Base-by-base conservation (phyloP, 64 coral and sea anemone species). In the Acropora yongei region DNA sequence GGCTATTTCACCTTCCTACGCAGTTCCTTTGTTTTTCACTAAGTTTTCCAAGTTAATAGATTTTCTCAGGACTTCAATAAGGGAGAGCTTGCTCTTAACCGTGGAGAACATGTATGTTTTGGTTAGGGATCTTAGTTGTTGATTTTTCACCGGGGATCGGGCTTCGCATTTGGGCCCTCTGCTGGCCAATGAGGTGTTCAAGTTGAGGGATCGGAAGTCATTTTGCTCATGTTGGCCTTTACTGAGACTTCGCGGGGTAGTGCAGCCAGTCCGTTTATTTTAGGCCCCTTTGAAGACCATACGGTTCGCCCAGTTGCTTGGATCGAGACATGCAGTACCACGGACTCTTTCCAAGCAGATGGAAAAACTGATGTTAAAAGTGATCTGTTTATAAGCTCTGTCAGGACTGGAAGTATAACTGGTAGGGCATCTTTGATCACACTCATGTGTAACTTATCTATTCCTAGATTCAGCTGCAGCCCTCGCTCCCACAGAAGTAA, bases 141-240 rank as follows among this genome's bases (percentile, higher is more conserved):
- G 92, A 88, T 75, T 90, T 93, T 93, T 47, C 73, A 88, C 92
- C 17, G 77, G 92, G 68, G 75, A 88, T 72, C 75, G 91, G 6
- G 75, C 84, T 44, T 41, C 75, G 10, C 84, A 93, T 88, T 79
- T 93, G 10, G 91, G 91, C 75, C 91, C 84, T 8, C 75, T 93
- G 67, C 44, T 48, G 6, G 46, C 75, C 3, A 75, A 80, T 74
- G 57, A 55, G 10, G 51, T 55, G 10, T 55, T 55, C 51, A 55
- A 10, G 51, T 55, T 55, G 6, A 55, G 10, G 73, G 86, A 93
- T 51, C 48, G 78, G 6, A 41, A 77, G 92, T 3, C 88, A 81
- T 68, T 7, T 42, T 87, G 46, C 84, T 93, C 45, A 30, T 14
- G 14, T 93, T 93, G 30, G 45, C 78, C 16, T 41, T 93, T 3